Evolutionary conservation across 2,888 invertebrate genomes (phyloP), one percentile per base, ranked within the genome.

Genomic region (Xanthorhoe designata): DNA sequence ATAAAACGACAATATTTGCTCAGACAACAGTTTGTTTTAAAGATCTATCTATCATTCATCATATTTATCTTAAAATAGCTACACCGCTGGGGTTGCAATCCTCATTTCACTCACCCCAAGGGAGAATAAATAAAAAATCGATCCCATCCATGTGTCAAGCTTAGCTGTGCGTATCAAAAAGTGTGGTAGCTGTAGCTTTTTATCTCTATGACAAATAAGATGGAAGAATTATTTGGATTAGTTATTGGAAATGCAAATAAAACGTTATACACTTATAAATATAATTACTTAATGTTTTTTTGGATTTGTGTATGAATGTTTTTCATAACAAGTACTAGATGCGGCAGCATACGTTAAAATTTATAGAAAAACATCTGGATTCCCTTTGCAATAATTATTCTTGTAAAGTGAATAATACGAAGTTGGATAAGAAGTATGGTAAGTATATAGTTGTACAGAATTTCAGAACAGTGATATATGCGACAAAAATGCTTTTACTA

Each of bases 151-250:
- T 82, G 74, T 78, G 80, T 82, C 82, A 78, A 69, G 76, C 75
- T 75, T 75, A 69, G 68, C 75, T 68, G 73, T 75, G 76, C 73
- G 78, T 78, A 75, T 79, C 79, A 73, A 81, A 82, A 78, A 70
- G 72, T 58, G 62, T 68, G 68, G 71, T 70, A 68, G 71, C 72
- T 38, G 63, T 66, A 66, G 68, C 58, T 63, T 74, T 78, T 79
- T 80, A 80, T 82, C 77, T 78, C 71, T 70, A 50, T 80, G 74
- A 81, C 79, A 79, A 84, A 87, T 82, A 77, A 69, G 78, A 78
- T 73, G 76, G 75, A 52, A 54, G 32, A 50, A 45, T 68, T 61
- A 57, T 61, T 68, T 50, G 52, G 49, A 68, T 54, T 50, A 52
- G 1, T 38, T 58, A 53, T 54, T 53, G 19, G 55, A 60, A 61